Percentiles rank a stretch among this genome's conserved stretches.
phyloP scores from a whole-genome alignment of 64 coral and sea anemone species.

The Platygyra sinensis region DNA sequence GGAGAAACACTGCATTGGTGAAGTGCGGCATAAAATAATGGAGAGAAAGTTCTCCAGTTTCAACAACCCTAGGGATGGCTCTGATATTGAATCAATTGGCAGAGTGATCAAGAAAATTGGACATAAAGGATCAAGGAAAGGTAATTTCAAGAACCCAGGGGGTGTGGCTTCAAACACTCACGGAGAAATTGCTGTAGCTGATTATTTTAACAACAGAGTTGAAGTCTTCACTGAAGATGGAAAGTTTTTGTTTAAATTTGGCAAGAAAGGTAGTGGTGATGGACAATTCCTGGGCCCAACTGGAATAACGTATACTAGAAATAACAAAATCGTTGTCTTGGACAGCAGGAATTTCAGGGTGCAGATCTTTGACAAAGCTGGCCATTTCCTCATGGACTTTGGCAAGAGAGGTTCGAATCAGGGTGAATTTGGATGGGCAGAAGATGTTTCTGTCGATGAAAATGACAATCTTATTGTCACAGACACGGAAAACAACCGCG shows the following conservation, averaged over 20 bases:
- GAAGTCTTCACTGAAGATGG: conserved; percentile 80
- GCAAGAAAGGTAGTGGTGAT: conserved; percentile 67
- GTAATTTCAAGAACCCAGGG: conserved; percentile 82
- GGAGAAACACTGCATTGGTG: conserved; percentile 45
- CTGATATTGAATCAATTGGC: conserved; percentile 25
- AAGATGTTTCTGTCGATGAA: conserved; percentile 66
- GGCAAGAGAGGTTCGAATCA: conserved; percentile 63
- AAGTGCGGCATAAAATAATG: conserved; percentile 56
- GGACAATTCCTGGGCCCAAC: conserved; percentile 78
- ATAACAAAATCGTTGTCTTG: conserved; percentile 75
- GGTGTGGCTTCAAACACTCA: conserved; percentile 67
- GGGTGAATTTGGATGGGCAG: conserved; percentile 81
- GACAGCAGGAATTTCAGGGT: conserved; percentile 85
- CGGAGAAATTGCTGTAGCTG: conserved; percentile 75
- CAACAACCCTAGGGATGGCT: background rate
- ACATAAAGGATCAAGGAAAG: conserved; percentile 77
- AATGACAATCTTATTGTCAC: conserved; percentile 82
- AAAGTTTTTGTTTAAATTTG: conserved; percentile 86
- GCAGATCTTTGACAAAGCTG: conserved; percentile 79
- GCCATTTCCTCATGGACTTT: conserved; percentile 70
- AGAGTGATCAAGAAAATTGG: conserved; percentile 86
- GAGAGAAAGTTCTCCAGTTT: background rate
- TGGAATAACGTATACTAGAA: conserved; percentile 66
- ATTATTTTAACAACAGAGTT: conserved; percentile 88
- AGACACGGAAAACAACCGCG: conserved; percentile 85